Conservation (phyloP, 2,797 vertebrate species). For the Passerculus sandwichensis region DNA sequence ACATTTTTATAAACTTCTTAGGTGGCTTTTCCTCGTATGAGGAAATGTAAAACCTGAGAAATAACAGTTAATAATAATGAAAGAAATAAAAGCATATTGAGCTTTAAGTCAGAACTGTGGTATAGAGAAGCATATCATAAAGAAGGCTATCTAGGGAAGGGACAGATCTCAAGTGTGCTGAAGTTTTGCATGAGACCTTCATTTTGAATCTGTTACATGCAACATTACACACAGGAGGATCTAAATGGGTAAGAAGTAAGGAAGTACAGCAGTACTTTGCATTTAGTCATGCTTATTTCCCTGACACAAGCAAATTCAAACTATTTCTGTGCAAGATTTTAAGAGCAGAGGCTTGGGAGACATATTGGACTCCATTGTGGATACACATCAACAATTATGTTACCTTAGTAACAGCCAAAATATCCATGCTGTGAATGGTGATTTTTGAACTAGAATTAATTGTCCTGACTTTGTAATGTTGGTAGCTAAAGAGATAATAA, state of each 20-base stretch:
- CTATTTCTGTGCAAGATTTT: background rate
- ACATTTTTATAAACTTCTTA: background rate
- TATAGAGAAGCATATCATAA: background rate
- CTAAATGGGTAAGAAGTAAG: background rate
- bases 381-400: background rate
- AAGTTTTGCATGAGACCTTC: background rate
- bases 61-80: background rate
- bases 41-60: background rate
- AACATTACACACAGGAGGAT: background rate
- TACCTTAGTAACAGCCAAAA: background rate
- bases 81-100: background rate
- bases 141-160: background rate
- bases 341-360: background rate
- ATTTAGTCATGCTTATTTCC: constrained; percentile 1
- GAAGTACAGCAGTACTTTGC: background rate
- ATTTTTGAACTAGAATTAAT: background rate
- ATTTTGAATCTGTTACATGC: background rate
- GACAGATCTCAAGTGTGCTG: background rate
- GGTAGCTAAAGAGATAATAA: background rate
- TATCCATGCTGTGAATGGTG: background rate
- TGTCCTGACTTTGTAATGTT: background rate
- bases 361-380: background rate
- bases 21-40: background rate
- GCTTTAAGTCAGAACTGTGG: background rate
- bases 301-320: background rate